Evolutionary conservation across 2,888 invertebrate genomes (phyloP), one percentile per base, ranked within the genome.

Genomic region (Pseudococcus viburni): DNA sequence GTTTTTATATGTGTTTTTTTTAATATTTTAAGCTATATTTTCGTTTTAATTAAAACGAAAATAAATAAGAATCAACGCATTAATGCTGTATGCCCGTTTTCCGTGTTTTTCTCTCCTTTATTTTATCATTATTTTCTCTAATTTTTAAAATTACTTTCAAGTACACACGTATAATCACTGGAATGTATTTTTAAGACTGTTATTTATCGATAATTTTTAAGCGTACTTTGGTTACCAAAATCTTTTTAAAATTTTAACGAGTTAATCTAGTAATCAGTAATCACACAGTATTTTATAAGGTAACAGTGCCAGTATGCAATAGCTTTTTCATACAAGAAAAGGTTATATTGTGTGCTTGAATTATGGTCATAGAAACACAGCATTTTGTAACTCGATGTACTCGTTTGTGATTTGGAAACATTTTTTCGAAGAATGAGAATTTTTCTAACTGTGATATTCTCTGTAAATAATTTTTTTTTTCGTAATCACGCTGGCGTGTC

Each of bases 361-460:
- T 59, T 59, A 8, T 3, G 19, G n/a, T 15, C 0, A 59, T 8
- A 59, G 6, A 59, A 59, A 19, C 15, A 73, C 15, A 15, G 68
- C 33, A 73, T 73, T 73, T 73, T 73, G 12, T 26, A 33, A 33
- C 26, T 33, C 26, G 3, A 11, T 73, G 68, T 73, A 73, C 33
- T 73, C 33, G 68, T 73, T 73, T 73, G 68, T 73, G 68, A 73
- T 73, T 26, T 22, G 22, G 12, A 5, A 33, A 26, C 12, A 26
- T 73, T 64, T 59, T 73, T 73, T 33, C 26, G 26, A 12, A 12
- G 9, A 22, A 73, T 73, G 26, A 73, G 33, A 33, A 26, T 26
- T 26, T 73, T 73, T 73, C 15, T n/a, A 73, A 73, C 68, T 73
- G 68, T 73, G 68, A 73, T 73, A 73, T 73, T 73, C 68, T 26